Base-by-base conservation (phyloP, 2,113 vertebrate species). In the Microtus pennsylvanicus region DNA sequence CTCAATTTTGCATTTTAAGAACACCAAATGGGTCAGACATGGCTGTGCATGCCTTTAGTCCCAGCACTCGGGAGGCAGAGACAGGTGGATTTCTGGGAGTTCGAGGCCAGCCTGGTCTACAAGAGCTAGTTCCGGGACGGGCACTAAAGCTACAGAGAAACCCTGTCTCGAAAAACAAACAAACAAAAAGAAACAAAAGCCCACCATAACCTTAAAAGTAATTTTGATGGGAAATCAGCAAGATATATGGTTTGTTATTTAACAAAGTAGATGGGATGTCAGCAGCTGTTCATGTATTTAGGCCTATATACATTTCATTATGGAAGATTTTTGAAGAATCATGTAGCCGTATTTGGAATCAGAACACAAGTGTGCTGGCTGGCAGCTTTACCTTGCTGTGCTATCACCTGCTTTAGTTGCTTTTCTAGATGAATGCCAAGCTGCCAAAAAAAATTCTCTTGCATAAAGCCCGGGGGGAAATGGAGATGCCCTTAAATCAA, bases 311-410 rank as follows among this genome's bases (percentile, higher is more conserved):
- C 45, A 96, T 97, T 88, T 93, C 85, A 67, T 92, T 93, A 92
- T 87, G 95, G 91, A 93, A 91, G 58, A 42, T 77, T 90, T 96
- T 96, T 96, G 30, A 98, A 94, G 97, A 98, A 94, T 94, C 76
- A 28, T 96, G 91, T 98, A 96, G 67, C 96, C 95, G 89, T 95
- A 95, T 98, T 98, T 98, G 82, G 97, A 98, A 82, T 93, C 38
- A 92, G 95, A 96, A 50, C 50, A 76, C 74, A 95, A 90, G 93
- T 95, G 52, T 96, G 76, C 91, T 65, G 24, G 87, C 67, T 97
- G 93, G 95, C 93, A 95, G 80, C 90, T 91, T 93, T 63, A 96
- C 83, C 93, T 96, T 93, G 65, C 87, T 96, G 63, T 0, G 0
- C 94, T 94, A 63, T 94, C 94, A 95, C 89, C 90, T 95, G 96